These are phyloP conservation scores for Nymphalis io DNA, from an alignment of 1,140 invertebrate species.

Conservation along the genomic window DNA sequence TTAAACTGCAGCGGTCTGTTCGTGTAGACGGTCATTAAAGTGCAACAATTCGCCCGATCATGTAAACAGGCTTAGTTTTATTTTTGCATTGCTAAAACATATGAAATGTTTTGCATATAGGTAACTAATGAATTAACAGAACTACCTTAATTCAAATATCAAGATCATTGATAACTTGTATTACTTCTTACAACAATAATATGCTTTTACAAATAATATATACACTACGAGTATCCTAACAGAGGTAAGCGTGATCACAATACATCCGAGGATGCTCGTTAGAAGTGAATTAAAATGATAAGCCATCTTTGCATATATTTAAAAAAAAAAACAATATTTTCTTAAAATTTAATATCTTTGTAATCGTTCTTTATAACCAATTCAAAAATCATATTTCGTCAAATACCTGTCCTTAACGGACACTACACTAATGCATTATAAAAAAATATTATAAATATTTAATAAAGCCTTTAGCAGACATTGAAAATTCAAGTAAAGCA, in stretches of 20 bases:
- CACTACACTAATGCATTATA: background rate
- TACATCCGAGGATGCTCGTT: background rate
- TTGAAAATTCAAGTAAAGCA: conserved; percentile 22
- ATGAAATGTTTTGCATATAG: conserved; percentile 1
- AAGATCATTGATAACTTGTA: background rate
- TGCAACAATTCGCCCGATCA: conserved; percentile 61
- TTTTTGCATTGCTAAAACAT: conserved; percentile 4
- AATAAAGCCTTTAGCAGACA: background rate
- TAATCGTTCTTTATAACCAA: no score
- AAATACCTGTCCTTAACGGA: no score
- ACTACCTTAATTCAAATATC: background rate
- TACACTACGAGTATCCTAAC: background rate
- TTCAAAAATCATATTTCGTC: no score
- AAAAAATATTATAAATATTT: conserved; percentile 5
- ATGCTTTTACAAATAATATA: no score
- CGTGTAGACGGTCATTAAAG: conserved; percentile 56
- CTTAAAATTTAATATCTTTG: no score
- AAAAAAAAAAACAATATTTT: no score
- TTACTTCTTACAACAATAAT: background rate
- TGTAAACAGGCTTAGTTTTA: conserved; percentile 40
- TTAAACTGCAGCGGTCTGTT: conserved; percentile 50
- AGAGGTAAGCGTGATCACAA: no score
- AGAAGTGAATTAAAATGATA: background rate
- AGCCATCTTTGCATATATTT: background rate
- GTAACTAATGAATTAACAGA: background rate